A percentile compares a stretch with the other conserved stretches of the same genome.
These are phyloP conservation scores for Toxotes chatareus DNA, from an alignment of 2,113 vertebrate genomes.

Conservation along the genomic window DNA sequence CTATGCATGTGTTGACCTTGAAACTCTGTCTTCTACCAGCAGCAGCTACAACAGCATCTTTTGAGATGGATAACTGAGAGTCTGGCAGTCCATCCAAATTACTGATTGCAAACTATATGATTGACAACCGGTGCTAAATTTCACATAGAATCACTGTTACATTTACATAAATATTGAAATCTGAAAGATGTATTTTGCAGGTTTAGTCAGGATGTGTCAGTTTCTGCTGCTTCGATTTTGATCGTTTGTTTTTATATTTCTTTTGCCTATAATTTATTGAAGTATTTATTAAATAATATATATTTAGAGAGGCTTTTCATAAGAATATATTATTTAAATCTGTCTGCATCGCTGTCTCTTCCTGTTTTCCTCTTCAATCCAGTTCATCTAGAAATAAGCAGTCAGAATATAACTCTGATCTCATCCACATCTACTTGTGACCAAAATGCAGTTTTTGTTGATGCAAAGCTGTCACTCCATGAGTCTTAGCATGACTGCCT, in stretches of 20 bases:
- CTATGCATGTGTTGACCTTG: too few relatives aligned
- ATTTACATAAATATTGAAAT: neutral
- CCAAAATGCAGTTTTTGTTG: neutral
- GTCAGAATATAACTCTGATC: neutral
- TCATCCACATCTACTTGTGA: neutral
- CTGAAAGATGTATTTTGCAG: neutral
- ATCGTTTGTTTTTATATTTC: too few relatives aligned
- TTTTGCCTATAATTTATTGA: too few relatives aligned
- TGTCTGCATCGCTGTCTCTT: too few relatives aligned
- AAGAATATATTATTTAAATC: neutral
- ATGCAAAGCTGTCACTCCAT: neutral
- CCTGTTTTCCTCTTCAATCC: too few relatives aligned
- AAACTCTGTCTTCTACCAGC: neutral
- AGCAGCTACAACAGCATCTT: neutral
- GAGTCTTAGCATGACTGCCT: too few relatives aligned
- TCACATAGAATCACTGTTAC: neutral
- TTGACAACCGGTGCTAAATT: neutral
- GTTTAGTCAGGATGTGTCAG: neutral
- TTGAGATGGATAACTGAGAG: neutral
- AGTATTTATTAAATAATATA: too few relatives aligned
- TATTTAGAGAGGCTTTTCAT: neutral
- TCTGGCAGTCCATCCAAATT: neutral
- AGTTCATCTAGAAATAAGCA: neutral
- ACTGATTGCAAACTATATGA: neutral
- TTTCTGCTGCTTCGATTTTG: neutral